Evolutionary conservation across 2,113 vertebrate genomes (phyloP).

Genomic region (Apodemus sylvaticus): DNA sequence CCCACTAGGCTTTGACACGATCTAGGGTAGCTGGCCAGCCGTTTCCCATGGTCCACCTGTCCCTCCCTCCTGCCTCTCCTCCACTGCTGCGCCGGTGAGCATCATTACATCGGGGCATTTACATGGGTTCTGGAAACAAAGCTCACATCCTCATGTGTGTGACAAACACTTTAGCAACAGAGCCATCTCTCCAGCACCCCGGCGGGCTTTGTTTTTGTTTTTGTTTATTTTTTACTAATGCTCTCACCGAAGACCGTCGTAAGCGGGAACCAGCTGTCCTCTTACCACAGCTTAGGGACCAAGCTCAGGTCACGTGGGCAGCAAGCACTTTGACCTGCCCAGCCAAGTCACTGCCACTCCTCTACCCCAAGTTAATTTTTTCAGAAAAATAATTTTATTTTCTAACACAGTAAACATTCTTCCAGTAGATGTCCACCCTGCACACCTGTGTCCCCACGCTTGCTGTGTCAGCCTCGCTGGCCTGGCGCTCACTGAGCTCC

Average conservation of each 20-base stretch:
- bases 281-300: background rate
- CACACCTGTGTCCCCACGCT: too few relatives aligned
- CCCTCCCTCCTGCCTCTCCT: too few relatives aligned
- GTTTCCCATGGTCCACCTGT: background rate
- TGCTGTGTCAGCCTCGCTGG: background rate
- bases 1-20: background rate
- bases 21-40: background rate
- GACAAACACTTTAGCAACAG: background rate
- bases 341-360: background rate
- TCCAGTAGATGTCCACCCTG: too few relatives aligned
- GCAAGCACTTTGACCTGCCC: background rate
- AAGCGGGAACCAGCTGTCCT: too few relatives aligned
- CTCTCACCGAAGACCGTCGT: background rate
- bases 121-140: too few relatives aligned
- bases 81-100: rapidly evolving
- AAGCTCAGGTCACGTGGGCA: background rate
- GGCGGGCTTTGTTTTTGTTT: background rate
- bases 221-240: too few relatives aligned
- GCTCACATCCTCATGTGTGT: background rate
- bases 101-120: too few relatives aligned
- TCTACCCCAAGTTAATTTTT: too few relatives aligned
- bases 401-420: too few relatives aligned
- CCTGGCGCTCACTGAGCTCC: background rate
- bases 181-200: background rate
- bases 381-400: too few relatives aligned